phyloP scores from a whole-genome alignment of 2,797 vertebrate species.

The Apodemus agrarius region DNA sequence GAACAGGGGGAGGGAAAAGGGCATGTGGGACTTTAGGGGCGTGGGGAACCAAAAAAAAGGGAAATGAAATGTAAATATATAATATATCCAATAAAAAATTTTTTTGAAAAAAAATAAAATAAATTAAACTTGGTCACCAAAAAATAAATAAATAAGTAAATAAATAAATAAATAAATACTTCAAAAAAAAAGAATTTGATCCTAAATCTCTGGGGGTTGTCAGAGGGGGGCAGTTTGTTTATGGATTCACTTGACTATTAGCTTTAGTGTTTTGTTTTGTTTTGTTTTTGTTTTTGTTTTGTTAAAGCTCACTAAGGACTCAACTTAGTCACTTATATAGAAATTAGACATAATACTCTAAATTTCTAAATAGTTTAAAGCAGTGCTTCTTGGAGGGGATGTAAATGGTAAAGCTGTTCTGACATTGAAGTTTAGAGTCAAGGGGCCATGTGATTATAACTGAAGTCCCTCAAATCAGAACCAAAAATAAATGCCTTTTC shows the following conservation, averaged over 20 bases:
- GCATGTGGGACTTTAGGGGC: too few species aligned
- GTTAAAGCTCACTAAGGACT: background rate
- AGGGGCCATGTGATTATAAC: slow-evolving; percentile 10
- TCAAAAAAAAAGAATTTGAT: background rate
- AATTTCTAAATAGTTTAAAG: background rate
- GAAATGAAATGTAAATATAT: too few species aligned
- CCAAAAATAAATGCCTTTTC: background rate
- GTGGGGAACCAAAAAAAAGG: too few species aligned
- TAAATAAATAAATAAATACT: too few species aligned
- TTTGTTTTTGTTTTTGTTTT: background rate
- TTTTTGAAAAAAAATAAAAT: too few species aligned
- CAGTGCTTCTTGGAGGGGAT: background rate
- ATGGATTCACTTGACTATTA: background rate
- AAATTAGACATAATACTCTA: background rate
- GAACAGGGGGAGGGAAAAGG: too few species aligned
- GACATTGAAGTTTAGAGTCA: slow-evolving; percentile 5
- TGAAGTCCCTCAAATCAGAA: background rate
- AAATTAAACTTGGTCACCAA: too few species aligned
- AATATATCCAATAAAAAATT: too few species aligned
- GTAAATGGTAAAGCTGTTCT: background rate
- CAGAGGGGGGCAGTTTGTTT: background rate
- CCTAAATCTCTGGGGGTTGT: background rate
- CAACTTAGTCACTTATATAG: slow-evolving; percentile 35
- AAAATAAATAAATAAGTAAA: too few species aligned
- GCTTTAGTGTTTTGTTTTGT: slow-evolving; percentile 25